Evolutionary conservation across 92 coral and sea anemone genomes (phyloP).

Genomic region (Bergia puertoricense): DNA sequence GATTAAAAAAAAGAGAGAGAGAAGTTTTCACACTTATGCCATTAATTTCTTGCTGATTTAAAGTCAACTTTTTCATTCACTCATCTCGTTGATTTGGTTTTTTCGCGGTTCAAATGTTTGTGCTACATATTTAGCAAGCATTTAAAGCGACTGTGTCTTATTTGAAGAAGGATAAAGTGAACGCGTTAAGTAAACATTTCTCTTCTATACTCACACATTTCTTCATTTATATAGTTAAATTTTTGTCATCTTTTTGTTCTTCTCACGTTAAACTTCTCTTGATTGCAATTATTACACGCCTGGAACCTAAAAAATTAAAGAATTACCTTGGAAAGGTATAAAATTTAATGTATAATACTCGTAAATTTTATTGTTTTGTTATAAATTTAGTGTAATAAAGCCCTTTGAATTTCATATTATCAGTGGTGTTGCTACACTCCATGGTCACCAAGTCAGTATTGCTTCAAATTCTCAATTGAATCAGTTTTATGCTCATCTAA

Average conservation of each 20-base stretch:
- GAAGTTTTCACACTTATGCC: background rate
- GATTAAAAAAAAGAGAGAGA: background rate
- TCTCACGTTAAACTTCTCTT: background rate
- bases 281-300: background rate
- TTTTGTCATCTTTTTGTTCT: background rate
- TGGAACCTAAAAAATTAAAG: too few species aligned
- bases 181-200: background rate
- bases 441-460: background rate
- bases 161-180: background rate
- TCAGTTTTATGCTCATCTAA: background rate
- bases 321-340: background rate
- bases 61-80: background rate
- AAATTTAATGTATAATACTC: too few species aligned
- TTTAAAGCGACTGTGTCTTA: background rate
- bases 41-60: background rate
- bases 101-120: slow-evolving; percentile 9
- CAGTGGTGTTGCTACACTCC: background rate
- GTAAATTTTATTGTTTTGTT: background rate
- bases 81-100: background rate
- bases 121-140: background rate
- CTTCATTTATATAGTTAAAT: background rate
- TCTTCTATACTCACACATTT: background rate
- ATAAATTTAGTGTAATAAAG: background rate
- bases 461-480: background rate
- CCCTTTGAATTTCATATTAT: background rate